Base-by-base conservation (phyloP, 2,797 vertebrate genomes). In the Pygocentrus nattereri region DNA sequence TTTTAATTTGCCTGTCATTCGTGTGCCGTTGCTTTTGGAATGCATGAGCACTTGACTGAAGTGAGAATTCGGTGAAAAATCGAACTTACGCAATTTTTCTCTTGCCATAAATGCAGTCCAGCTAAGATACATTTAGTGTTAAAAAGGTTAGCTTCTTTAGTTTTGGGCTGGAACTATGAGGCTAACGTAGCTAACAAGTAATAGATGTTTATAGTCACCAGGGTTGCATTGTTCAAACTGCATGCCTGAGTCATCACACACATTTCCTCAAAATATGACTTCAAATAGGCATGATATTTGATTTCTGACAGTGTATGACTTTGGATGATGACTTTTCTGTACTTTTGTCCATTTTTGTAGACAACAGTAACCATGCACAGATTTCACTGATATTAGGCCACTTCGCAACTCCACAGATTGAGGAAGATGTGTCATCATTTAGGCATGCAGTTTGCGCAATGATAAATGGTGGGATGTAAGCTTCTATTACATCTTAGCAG, bases 1-100 rank as follows among this genome's bases (percentile, higher is more conserved):
- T 31, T 78, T 74, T 74, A 64, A 79, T 85, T 83, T 78, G 7
- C n/a, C 76, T 27, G 76, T 82, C 76, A 41, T 52, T 30, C 16
- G 15, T 23, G 54, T 16, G 30, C 10, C 18, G 1, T 21, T 73
- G 21, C 34, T 56, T 79, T 13, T 69, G 84, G 67, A 74, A 50
- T 50, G 18, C 61, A 58, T 75, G 19, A 64, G 25, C 49, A n/a
- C 8, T 76, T 31, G 31, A 38, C 65, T 21, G 23, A 68, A 23
- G n/a, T 44, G 4, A 13, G 44, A 21, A 34, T 68, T 41, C n/a
- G 15, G 38, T n/a, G 27, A 41, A 65, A 31, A 38, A 38, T 65
- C 1, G 13, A 3, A 64, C 30, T 31, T 31, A 18, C 59, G 18
- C 54, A 25, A 0, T 59, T 13, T 4, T 12, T 11, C 2, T 11